Base-by-base conservation (phyloP, 2,888 invertebrate genomes). In the Hydriomena furcata region DNA sequence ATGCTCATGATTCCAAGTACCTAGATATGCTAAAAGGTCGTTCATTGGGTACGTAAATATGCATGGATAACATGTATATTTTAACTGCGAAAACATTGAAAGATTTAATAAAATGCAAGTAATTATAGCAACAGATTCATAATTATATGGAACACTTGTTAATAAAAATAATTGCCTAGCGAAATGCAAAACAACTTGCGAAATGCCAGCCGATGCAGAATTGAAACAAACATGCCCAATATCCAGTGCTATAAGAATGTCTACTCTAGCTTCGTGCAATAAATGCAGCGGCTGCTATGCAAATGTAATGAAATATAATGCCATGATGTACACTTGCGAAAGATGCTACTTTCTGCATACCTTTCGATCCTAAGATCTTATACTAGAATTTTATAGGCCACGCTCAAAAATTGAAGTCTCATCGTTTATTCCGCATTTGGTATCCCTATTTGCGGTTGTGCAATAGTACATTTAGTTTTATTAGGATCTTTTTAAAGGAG, bases 241-340 rank as follows among this genome's bases (percentile, higher is more conserved):
- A 24, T 37, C 10, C 24, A 7, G 12, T 8, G 8, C n/a, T 12
- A 21, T 41, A 48, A 27, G 36, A 37, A 25, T 30, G 23, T 17
- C 10, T 23, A 28, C 32, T 17, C 23, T 35, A 23, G 13, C 24
- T 31, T 10, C 41, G 24, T 6, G n/a, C 35, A 35, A 35, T 41
- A 28, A 40, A 24, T 38, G 20, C 47, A 37, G 6, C 25, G 13
- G 35, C 52, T 48, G 57, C 55, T 40, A 32, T 57, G 65, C 65
- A 58, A 56, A 60, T 50, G 34, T 53, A 24, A 53, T 50, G 50
- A 25, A 35, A 50, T 38, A 37, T 43, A 36, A 41, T 53, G 52
- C 50, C 27, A 3, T 48, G 21, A 41, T 49, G 45, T 25, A 11
- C 47, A 8, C 31, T 27, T 53, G 34, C 45, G 45, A 50, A 46